Evolutionary conservation across 2,113 vertebrate species (phyloP).

Genomic region (Lophius piscatorius): DNA sequence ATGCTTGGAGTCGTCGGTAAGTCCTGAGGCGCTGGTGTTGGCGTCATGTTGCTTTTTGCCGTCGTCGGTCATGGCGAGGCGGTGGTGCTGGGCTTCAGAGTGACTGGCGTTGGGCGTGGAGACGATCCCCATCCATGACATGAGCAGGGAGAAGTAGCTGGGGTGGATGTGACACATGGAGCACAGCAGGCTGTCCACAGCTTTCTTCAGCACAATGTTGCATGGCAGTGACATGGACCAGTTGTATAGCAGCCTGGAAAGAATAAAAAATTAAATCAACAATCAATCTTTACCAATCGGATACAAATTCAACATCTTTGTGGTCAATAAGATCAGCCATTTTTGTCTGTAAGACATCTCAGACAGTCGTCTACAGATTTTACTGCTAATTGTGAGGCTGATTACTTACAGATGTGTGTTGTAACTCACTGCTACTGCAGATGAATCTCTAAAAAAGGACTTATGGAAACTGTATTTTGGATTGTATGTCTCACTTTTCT

Average conservation of each 20-base stretch:
- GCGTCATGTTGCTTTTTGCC: constrained; percentile 94
- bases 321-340: too few relatives aligned
- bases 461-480: too few relatives aligned
- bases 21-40: constrained; percentile 74
- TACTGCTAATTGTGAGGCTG: too few relatives aligned
- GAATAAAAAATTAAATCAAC: not conserved
- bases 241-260: constrained; percentile 88
- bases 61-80: constrained; percentile 95
- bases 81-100: constrained; percentile 88
- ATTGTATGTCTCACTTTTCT: too few relatives aligned
- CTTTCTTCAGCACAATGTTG: constrained; percentile 97
- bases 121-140: constrained; percentile 97
- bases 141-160: constrained; percentile 94
- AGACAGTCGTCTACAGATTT: too few relatives aligned
- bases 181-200: constrained; percentile 96
- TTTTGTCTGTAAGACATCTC: too few relatives aligned
- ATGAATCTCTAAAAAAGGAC: too few relatives aligned
- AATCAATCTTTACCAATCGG: not conserved
- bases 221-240: constrained; percentile 98
- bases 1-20: constrained; percentile 96
- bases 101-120: constrained; percentile 78
- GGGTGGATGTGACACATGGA: constrained; percentile 98
- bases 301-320: not conserved
- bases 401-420: too few relatives aligned
- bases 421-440: too few relatives aligned